Evolutionary conservation across 2,113 vertebrate species (phyloP), one percentile per base, ranked within the genome.

Genomic region (Lepus timidus): DNA sequence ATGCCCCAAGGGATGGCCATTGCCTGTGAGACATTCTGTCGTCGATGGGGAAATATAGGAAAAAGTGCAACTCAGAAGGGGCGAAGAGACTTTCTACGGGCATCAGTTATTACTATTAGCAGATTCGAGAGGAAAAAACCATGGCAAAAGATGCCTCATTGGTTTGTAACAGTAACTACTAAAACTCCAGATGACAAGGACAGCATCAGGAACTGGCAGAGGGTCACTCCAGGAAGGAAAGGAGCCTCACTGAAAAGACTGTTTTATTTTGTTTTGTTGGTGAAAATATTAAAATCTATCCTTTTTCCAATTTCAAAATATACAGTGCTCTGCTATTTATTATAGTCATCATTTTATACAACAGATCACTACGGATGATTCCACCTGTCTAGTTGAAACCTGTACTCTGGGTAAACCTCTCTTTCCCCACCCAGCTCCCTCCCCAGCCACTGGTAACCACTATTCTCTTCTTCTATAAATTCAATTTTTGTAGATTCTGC

Each of bases 161-260:
- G 27, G 31, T 88, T 88, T 73, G 31, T 36, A 25, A 71, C 36
- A 62, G 9, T 55, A 68, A 70, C 49, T 87, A 33, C 44, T 23
- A 75, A 95, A 85, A 82, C 22, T 64, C 11, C 27, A 65, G 73
- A 70, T 17, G 49, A 12, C 27, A 75, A 17, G 8, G 27, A 65
- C 61, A 82, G 55, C 64, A 36, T 71, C 51, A n/a, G n/a, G 44
- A 80, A 67, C 31, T 10, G 10, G 20, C n/a, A 68, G 16, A 16
- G n/a, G 31, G 6, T 10, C 23, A 75, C 36, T 75, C 23, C 51
- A 89, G 73, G 25, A 33, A 83, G 79, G n/a, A 76, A 74, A 73
- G 51, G 65, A 99, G 99, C 99, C 22, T 98, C 99, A 14, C 99
- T 99, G 99, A 99, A 99, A 98, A 99, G 99, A 33, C 36, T 49